Percentiles rank a stretch among this genome's conserved stretches.
Conservation (phyloP, 2,797 vertebrate species). For the Acanthurus leucopareius region DNA sequence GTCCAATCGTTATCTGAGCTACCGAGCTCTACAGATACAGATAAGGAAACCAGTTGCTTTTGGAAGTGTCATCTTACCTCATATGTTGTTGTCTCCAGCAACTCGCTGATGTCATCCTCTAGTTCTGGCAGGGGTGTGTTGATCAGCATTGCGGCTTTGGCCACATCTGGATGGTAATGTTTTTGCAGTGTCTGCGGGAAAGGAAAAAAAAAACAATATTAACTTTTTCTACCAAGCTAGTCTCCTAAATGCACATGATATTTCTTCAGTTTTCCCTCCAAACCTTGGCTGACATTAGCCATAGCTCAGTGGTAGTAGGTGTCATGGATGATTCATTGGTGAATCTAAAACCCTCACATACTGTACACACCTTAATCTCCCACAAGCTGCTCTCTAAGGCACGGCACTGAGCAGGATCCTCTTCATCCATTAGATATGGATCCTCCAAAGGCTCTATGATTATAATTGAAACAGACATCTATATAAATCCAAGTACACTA, state of each 20-base stretch:
- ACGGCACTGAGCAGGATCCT: conserved; percentile 88
- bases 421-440: conserved; percentile 89
- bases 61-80: conserved; percentile 83
- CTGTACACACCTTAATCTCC: conserved; percentile 91
- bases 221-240: not conserved
- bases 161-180: conserved; percentile 95
- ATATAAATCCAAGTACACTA: not conserved
- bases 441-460: conserved; percentile 84
- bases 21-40: not conserved
- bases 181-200: conserved; percentile 89
- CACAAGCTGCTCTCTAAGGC: conserved; percentile 96
- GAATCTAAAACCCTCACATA: not conserved
- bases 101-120: conserved; percentile 88
- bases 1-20: not conserved
- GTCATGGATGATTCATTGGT: conserved; percentile 7
- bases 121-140: conserved; percentile 84
- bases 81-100: conserved; percentile 89
- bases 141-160: conserved; percentile 88
- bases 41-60: not conserved
- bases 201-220: not conserved
- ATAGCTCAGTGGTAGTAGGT: not conserved
- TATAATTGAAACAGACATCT: conserved; percentile 15
- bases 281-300: not conserved
- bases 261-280: not conserved
- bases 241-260: not conserved